Evolutionary conservation across 2,797 vertebrate species (phyloP), one percentile per base, ranked within the genome.

Genomic region (Synanceia verrucosa): DNA sequence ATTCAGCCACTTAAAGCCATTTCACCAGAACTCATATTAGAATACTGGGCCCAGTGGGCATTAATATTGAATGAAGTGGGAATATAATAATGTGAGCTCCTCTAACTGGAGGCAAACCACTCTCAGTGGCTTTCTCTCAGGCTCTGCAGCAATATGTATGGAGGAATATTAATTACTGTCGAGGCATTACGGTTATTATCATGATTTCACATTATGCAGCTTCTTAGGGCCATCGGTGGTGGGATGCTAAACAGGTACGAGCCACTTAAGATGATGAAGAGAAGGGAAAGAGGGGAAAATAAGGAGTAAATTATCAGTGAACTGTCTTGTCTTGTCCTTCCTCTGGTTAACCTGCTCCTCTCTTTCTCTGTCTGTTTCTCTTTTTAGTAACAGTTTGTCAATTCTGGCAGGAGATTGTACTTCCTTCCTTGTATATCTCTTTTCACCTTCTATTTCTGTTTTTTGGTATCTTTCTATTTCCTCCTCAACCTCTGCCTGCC

Each of bases 1-100:
- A 81, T 88, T 89, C 88, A 86, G 74, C 83, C 87, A 92, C 91
- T 93, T 90, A 85, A 65, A 84, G 86, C 84, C 79, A 76, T 92
- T 89, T 87, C 85, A 78, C 74, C 62, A 71, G 75, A 85, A 74
- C 85, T 90, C 84, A 72, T 91, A 92, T 92, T 91, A 89, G 84
- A 89, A 87, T 78, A 85, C 77, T 72, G 81, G 81, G 82, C 82
- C 88, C 91, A 86, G 18, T 76, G 83, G 86, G 73, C 83, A 92
- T 94, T 91, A 94, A 94, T 93, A 93, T 90, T 91, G 87, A 86
- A 94, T 94, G 91, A 91, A 89, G 86, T 72, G 77, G 84, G 89
- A 89, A 79, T 90, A 89, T 90, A 89, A 91, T 93, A 90, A 93
- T 72, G 75, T 50, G 74, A 78, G 85, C 70, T 63, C 70, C 75